These are phyloP conservation scores for Leptinotarsa texana DNA, from an alignment of 1,140 invertebrate genomes.

Conservation along the genomic window DNA sequence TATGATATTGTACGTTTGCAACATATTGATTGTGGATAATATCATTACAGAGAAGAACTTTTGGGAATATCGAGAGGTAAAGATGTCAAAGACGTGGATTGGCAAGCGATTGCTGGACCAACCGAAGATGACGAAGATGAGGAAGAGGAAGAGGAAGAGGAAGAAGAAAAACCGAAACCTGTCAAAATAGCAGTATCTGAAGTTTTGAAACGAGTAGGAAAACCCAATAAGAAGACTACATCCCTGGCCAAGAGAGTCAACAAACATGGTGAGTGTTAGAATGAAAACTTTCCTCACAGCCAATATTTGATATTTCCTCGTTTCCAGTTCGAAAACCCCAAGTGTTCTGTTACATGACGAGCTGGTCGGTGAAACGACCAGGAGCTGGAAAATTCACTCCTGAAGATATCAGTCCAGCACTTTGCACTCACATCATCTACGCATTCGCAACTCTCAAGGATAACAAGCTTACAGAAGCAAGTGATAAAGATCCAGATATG, in stretches of 20 bases:
- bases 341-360: conserved; percentile 92
- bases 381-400: conserved; percentile 84
- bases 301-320: background rate
- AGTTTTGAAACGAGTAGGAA: conserved; percentile 68
- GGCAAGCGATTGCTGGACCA: conserved; percentile 72
- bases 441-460: conserved; percentile 90
- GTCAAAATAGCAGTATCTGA: conserved; percentile 79
- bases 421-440: conserved; percentile 93
- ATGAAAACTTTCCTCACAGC: background rate
- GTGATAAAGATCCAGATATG: conserved; percentile 80
- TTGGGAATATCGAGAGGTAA: conserved; percentile 78
- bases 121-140: conserved; percentile 66
- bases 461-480: conserved; percentile 74
- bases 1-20: background rate
- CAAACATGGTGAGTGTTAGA: conserved; percentile 30
- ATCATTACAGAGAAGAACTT: conserved; percentile 76
- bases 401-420: conserved; percentile 81
- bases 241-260: conserved; percentile 36
- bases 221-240: conserved; percentile 56
- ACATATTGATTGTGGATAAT: background rate
- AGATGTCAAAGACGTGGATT: conserved; percentile 83
- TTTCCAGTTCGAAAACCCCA: conserved; percentile 75
- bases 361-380: conserved; percentile 89
- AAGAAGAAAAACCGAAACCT: conserved; percentile 74
- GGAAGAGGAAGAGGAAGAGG: conserved; percentile 56